Percentiles rank a stretch among this genome's conserved stretches.
These are phyloP conservation scores for Pemphigus obesinymphae DNA, from an alignment of 1,140 invertebrate genomes.

Conservation along the genomic window DNA sequence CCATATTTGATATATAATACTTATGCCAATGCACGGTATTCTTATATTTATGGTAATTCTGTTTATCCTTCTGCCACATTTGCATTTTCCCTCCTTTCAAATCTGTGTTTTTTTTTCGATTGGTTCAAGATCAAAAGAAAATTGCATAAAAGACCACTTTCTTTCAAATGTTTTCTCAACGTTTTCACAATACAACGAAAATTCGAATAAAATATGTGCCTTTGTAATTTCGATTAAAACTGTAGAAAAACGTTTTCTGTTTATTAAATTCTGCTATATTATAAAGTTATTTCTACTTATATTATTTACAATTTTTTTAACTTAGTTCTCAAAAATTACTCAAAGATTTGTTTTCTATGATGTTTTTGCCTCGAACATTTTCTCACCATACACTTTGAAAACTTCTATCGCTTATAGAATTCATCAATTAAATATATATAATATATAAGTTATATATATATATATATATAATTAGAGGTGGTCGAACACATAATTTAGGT, in stretches of 20 bases:
- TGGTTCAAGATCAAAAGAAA: neutral
- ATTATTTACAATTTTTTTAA: neutral
- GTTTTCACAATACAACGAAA: neutral
- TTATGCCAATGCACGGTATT: neutral
- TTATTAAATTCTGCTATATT: neutral
- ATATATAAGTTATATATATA: too few relatives aligned
- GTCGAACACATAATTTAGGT: too few relatives aligned
- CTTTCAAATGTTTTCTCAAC: neutral
- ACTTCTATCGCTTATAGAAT: conserved; percentile 8
- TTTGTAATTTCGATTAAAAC: too few relatives aligned
- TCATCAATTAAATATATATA: too few relatives aligned
- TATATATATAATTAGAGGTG: too few relatives aligned
- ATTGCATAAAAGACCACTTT: neutral
- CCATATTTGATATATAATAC: neutral
- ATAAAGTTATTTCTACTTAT: too few relatives aligned
- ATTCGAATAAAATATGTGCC: too few relatives aligned
- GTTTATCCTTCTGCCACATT: neutral
- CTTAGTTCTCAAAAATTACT: neutral
- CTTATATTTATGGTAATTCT: conserved; percentile 3
- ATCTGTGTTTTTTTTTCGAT: neutral
- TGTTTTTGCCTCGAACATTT: neutral
- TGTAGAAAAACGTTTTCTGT: neutral
- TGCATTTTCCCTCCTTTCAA: neutral
- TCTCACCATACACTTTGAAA: neutral
- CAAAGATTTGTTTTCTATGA: neutral